These are phyloP conservation scores for Diogma glabrata DNA, from an alignment of 2,888 invertebrate species.

Conservation along the genomic window DNA sequence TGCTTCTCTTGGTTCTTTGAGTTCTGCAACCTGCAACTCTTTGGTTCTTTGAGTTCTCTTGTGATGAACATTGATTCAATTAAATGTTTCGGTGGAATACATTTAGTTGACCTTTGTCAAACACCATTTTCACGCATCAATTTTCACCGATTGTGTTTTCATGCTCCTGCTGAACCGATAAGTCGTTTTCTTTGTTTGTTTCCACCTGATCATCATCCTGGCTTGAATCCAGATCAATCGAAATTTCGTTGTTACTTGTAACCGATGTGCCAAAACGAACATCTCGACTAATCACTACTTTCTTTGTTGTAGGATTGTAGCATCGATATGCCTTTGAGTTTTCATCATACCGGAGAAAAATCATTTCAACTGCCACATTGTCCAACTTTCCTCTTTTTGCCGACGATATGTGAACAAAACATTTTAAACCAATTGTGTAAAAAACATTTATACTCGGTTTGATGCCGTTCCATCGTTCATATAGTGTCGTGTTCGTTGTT, in stretches of 20 bases:
- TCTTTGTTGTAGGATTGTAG: slow-evolving; percentile 1
- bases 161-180: no score
- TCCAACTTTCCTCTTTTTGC: not conserved
- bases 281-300: slow-evolving; percentile 11
- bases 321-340: slow-evolving; percentile 13
- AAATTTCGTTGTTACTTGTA: not conserved
- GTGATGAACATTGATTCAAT: no score
- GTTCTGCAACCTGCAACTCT: no score
- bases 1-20: no score
- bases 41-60: no score
- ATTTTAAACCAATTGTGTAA: slow-evolving; percentile 14
- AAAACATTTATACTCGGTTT: slow-evolving; percentile 6
- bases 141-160: no score
- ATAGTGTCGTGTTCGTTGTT: not conserved
- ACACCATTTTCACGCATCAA: no score
- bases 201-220: not conserved
- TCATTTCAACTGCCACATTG: not conserved
- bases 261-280: slow-evolving; percentile 1
- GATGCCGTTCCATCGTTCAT: slow-evolving; percentile 6
- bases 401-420: not conserved
- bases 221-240: not conserved
- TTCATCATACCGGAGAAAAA: not conserved
- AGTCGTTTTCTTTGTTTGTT: no score
- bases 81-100: no score
- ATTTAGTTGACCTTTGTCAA: no score